Conservation (phyloP, 2,797 vertebrate genomes). For the Perodicticus potto region DNA sequence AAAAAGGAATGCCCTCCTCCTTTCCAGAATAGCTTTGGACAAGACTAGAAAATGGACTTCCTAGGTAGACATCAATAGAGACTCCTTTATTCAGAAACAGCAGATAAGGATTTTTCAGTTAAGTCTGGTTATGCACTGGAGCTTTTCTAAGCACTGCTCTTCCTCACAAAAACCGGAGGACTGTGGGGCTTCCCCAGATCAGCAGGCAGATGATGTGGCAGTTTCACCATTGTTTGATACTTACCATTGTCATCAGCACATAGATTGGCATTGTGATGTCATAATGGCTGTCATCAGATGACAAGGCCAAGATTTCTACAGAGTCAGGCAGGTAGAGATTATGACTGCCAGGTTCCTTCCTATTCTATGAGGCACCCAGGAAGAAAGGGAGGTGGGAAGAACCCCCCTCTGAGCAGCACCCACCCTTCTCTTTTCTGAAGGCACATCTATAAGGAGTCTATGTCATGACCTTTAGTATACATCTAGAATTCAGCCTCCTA, state of each 20-base stretch:
- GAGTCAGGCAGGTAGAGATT: background rate
- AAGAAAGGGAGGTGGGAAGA: background rate
- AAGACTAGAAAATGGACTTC: background rate
- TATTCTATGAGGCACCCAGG: background rate
- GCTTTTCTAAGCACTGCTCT: background rate
- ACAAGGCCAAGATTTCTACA: background rate
- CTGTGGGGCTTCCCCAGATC: background rate
- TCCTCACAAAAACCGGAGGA: background rate
- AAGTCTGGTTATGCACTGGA: background rate
- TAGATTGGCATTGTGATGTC: background rate
- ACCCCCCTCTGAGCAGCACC: background rate
- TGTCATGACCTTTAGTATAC: constrained; percentile 82
- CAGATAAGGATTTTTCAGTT: background rate
- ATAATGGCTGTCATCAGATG: background rate
- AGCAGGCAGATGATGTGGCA: background rate
- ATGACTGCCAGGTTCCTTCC: background rate
- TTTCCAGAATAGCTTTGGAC: background rate
- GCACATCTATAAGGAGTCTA: constrained; percentile 60
- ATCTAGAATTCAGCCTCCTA: constrained; percentile 73
- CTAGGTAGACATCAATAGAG: background rate
- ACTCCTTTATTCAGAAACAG: constrained; percentile 34
- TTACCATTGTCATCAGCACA: background rate
- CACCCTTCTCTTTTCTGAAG: constrained; percentile 55
- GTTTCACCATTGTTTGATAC: background rate
- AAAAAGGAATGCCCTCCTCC: background rate